Base-by-base conservation (phyloP, 2,113 vertebrate genomes). In the Oreochromis tanganicae region DNA sequence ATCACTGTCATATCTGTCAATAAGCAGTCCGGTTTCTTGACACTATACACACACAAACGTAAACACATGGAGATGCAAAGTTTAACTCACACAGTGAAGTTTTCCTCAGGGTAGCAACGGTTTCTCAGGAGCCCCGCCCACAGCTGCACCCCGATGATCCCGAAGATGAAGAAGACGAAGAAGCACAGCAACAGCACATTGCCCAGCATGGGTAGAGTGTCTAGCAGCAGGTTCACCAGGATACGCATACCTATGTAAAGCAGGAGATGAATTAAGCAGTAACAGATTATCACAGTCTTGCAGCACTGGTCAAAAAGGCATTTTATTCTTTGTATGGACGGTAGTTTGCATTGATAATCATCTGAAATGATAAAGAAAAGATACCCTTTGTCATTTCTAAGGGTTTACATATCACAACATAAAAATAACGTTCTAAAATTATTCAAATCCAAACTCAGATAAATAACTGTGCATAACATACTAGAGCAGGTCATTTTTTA, bases 81-180 rank as follows among this genome's bases (percentile, higher is more conserved):
- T 54, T 81, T 13, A 54, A 97, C 98, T 98, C 87, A 98, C 98
- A 95, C 95, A 85, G 96, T 97, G 48, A 99, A 97, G 91, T 98
- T 96, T 89, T 97, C 96, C 94, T 99, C 98, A 0, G 97, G 96
- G 95, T 99, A 99, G 95, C 98, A 99, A 83, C 99, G 97, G 96
- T 99, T 99, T 73, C 99, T 96, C 89, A 99, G 97, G 32, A 99
- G 97, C 85, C 99, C 99, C 0, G 99, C 98, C 99, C 99, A 99
- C 89, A 99, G 97, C 96, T 99, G 99, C 43, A 99, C 99, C 0
- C 98, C 99, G 0, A 99, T 98, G 24, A 99, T 99, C 84, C 99
- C 99, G 2, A 99, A 99, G 94, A 99, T 99, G 96, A 99, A 99
- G 97, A 99, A 99, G 94, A 99, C 99, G 7, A 99, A 99, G 97